Conservation (phyloP, 1,140 invertebrate genomes). For the Trachymyrmex septentrionalis region DNA sequence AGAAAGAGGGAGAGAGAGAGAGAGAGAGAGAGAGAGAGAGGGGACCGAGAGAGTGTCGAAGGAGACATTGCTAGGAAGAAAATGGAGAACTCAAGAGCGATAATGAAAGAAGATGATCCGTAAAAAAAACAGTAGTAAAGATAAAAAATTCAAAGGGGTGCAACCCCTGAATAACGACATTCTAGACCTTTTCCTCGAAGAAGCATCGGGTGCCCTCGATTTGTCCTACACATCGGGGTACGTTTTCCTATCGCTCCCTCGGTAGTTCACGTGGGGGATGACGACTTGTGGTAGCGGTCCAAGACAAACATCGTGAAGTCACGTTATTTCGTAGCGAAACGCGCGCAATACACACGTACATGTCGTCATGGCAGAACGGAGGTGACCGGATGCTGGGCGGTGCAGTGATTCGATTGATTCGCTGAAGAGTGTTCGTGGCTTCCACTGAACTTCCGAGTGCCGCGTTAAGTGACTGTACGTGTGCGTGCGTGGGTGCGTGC, state of each 20-base stretch:
- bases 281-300: background rate
- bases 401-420: slow-evolving; percentile 81
- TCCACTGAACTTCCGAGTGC: slow-evolving; percentile 82
- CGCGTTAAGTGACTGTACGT: slow-evolving; percentile 64
- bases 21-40: background rate
- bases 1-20: background rate
- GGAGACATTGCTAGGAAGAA: background rate
- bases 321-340: slow-evolving; percentile 30
- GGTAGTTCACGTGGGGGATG: slow-evolving; percentile 1
- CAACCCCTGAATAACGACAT: background rate
- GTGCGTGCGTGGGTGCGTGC: slow-evolving; percentile 49
- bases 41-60: background rate
- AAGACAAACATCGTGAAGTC: slow-evolving; percentile 13
- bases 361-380: slow-evolving; percentile 59
- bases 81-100: background rate
- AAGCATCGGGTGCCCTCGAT: background rate
- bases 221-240: background rate
- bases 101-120: background rate
- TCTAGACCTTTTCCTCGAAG: background rate
- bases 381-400: slow-evolving; percentile 81
- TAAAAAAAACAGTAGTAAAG: background rate
- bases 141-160: background rate
- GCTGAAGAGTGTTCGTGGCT: slow-evolving; percentile 79
- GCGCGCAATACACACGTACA: background rate
- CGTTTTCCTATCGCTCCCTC: background rate